A percentile compares a stretch with the other conserved stretches of the same genome.
These are phyloP conservation scores for Trachurus trachurus DNA, from an alignment of 2,797 vertebrate genomes.

Conservation along the genomic window DNA sequence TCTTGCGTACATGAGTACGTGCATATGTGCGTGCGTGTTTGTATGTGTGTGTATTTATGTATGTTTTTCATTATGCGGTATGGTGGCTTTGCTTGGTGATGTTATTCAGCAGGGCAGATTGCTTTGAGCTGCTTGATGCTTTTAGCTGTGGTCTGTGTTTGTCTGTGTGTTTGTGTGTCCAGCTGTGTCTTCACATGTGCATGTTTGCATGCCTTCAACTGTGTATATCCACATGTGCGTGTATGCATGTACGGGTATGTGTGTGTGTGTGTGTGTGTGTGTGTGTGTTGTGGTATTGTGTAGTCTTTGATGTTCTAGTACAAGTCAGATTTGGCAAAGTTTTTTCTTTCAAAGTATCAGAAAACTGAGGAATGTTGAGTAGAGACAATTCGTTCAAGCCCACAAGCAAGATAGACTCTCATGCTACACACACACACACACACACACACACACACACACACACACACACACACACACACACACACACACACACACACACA, in stretches of 20 bases:
- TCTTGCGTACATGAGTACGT: conserved; percentile 24
- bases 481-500: conserved; percentile 30
- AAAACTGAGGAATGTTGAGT: conserved; percentile 64
- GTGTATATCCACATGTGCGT: conserved; percentile 25
- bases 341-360: conserved; percentile 39
- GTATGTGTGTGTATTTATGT: conserved; percentile 65
- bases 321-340: conserved; percentile 57
- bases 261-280: neutral
- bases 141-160: conserved; percentile 74
- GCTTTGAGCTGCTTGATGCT: conserved; percentile 80
- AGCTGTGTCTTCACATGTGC: conserved; percentile 46
- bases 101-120: conserved; percentile 77
- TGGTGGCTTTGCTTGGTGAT: conserved; percentile 77
- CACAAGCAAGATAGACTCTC: conserved; percentile 44
- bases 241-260: neutral
- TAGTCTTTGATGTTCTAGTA: conserved; percentile 68
- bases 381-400: conserved; percentile 58
- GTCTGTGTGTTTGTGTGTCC: conserved; percentile 35
- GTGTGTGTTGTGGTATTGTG: conserved; percentile 47
- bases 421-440: conserved; percentile 23
- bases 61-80: conserved; percentile 80
- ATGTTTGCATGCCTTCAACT: conserved; percentile 32
- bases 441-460: conserved; percentile 31
- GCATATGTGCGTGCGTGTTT: conserved; percentile 26
- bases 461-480: conserved; percentile 31